Base-by-base conservation (phyloP, 2,113 vertebrate species). In the Clupea harengus region DNA sequence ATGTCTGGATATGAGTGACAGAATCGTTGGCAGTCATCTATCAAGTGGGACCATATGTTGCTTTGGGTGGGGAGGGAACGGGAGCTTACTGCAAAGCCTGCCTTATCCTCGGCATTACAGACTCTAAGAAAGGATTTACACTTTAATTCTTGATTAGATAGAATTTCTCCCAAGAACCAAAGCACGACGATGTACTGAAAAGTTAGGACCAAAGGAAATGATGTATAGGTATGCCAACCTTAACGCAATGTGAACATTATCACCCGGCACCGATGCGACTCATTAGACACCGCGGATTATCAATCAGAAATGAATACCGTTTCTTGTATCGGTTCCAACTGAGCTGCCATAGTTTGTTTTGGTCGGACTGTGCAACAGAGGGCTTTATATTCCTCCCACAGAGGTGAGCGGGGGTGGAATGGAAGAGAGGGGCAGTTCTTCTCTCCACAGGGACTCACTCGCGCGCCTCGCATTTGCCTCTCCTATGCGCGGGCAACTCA, bases 81-180 rank as follows among this genome's bases (percentile, higher is more conserved):
- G 88, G 90, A 87, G 94, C 93, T 96, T 95, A 96, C 25, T 18
- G 88, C 92, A 94, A 95, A 96, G 94, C 94, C 92, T 93, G 93
- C 92, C 93, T 95, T 94, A 96, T 96, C 94, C 92, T 81, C 87
- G 86, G 94, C 92, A 95, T 95, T 95, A 95, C 91, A 91, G 92
- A 89, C 92, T 94, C 93, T 93, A 94, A 95, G 94, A 95, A 94
- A 94, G 94, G 95, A 95, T 96, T 96, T 95, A 92, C 85, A 92
- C 91, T 93, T 94, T 95, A 94, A 95, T 94, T 95, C 95, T 95
- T 94, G 95, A 96, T 96, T 94, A 95, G 94, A 95, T 93, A 88
- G 92, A 95, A 94, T 94, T 93, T 94, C 90, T 93, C 91, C 88
- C 90, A 90, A 89, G 64, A 89, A 87, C 84, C 86, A 88, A 85